Conservation (phyloP, 2,888 invertebrate species). For the Antheraea assamensis region DNA sequence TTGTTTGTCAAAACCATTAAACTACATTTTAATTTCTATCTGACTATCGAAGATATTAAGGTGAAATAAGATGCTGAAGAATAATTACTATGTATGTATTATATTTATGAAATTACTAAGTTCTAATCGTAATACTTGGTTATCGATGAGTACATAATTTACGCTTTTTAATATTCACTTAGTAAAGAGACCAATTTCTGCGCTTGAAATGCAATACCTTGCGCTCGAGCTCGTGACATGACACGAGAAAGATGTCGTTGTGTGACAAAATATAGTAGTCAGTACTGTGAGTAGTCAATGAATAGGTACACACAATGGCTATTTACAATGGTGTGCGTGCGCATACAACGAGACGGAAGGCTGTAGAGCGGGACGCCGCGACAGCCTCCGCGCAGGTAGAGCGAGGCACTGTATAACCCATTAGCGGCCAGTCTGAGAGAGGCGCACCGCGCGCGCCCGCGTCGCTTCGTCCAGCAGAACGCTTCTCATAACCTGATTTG, state of each 20-base stretch:
- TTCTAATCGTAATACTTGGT: not conserved
- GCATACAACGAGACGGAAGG: conserved; percentile 52
- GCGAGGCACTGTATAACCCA: conserved; percentile 29
- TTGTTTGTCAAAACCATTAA: not conserved
- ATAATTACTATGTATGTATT: not conserved
- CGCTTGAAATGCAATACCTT: conserved; percentile 40
- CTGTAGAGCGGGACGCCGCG: conserved; percentile 62
- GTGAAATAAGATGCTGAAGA: not conserved
- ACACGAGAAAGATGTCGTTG: not conserved
- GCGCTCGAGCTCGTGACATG: conserved; percentile 17
- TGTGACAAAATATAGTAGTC: conserved; percentile 6
- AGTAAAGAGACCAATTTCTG: conserved; percentile 23
- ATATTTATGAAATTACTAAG: too few relatives aligned
- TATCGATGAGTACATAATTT: not conserved
- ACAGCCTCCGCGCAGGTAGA: conserved; percentile 65
- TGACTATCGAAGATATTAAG: not conserved
- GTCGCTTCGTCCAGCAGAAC: conserved; percentile 43
- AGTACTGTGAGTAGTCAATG: conserved; percentile 34
- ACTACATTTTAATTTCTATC: not conserved
- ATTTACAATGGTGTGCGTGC: conserved; percentile 22
- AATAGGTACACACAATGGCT: conserved; percentile 26
- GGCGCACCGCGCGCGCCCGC: conserved; percentile 70
- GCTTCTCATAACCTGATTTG: conserved; percentile 51
- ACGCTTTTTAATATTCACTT: not conserved
- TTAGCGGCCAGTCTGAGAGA: conserved; percentile 57